Evolutionary conservation across 2,888 invertebrate species (phyloP).

Genomic region (Drosophila tripunctata): DNA sequence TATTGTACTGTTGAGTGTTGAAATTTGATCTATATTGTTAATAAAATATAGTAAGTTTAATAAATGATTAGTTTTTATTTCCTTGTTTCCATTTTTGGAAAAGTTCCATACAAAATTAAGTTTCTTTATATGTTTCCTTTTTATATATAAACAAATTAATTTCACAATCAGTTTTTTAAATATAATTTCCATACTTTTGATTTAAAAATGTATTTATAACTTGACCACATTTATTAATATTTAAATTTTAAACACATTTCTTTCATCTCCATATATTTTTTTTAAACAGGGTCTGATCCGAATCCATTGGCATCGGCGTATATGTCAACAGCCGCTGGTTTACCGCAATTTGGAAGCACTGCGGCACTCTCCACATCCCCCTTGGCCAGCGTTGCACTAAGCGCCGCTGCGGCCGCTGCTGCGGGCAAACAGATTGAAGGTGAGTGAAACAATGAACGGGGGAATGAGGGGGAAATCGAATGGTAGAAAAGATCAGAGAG

Average conservation of each 20-base stretch:
- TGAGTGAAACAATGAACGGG: conserved; percentile 82
- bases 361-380: conserved; percentile 87
- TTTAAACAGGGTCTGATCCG: conserved; percentile 80
- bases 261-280: background rate
- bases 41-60: no score
- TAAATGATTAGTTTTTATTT: no score
- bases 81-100: no score
- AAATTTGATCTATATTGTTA: no score
- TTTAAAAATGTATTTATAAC: background rate
- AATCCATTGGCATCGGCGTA: conserved; percentile 87
- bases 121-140: no score
- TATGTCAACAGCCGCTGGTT: conserved; percentile 85
- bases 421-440: conserved; percentile 97
- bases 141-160: no score
- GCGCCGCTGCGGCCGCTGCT: conserved; percentile 91
- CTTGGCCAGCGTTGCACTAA: conserved; percentile 87
- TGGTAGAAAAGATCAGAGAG: background rate
- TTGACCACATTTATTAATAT: background rate
- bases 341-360: conserved; percentile 86
- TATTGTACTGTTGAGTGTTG: no score
- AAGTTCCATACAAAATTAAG: no score
- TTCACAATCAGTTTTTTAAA: background rate
- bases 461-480: background rate
- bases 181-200: background rate
- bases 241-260: background rate